Evolutionary conservation across 2,888 invertebrate species (phyloP).

Genomic region (Heliconius aoede): DNA sequence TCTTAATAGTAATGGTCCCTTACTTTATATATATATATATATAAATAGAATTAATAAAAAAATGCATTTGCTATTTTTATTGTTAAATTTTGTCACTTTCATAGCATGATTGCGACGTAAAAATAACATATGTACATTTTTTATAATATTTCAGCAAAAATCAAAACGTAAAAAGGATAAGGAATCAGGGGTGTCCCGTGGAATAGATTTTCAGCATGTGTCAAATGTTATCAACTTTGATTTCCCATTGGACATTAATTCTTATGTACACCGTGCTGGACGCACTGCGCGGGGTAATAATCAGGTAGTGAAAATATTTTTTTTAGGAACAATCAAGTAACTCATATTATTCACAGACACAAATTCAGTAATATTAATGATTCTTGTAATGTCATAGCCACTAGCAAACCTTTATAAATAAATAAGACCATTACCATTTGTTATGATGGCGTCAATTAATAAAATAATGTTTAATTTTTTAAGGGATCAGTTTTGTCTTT

Average conservation of each 20-base stretch:
- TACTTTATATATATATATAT: no score
- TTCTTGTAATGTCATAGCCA: no score
- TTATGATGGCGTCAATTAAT: background rate
- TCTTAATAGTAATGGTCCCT: no score
- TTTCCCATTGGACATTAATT: conserved; percentile 94
- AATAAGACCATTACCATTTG: background rate
- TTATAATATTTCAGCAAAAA: conserved; percentile 59
- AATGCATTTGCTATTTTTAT: no score
- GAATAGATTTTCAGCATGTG: conserved; percentile 99
- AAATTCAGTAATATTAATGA: no score
- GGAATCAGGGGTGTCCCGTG: conserved; percentile 97
- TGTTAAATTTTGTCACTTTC: no score
- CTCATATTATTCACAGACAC: no score
- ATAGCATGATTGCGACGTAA: no score
- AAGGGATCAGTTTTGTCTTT: conserved; percentile 95
- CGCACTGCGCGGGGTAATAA: conserved; percentile 94
- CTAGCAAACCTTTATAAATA: no score
- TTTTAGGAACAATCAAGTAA: background rate
- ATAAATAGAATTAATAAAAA: no score
- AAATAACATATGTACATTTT: background rate
- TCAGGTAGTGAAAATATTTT: conserved; percentile 79
- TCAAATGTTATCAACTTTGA: conserved; percentile 99
- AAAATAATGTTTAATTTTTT: conserved; percentile 45
- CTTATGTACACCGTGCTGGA: conserved; percentile 98
- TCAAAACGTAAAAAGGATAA: conserved; percentile 89